phyloP scores from a whole-genome alignment of 2,113 vertebrate species.

The Apteryx mantelli region DNA sequence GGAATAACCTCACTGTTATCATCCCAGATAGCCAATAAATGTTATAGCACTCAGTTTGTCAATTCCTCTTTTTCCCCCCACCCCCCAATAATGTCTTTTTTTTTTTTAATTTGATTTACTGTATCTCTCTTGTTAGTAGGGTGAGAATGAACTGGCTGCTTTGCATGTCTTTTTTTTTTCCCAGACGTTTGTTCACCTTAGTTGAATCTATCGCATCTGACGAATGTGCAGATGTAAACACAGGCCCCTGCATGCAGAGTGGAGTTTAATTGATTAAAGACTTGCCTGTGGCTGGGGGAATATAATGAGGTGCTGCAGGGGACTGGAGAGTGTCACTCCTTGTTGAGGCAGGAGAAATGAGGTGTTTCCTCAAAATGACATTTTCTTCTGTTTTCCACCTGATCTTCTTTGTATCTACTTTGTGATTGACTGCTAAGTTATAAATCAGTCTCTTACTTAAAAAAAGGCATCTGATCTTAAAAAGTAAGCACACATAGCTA shows the following conservation, averaged over 20 bases:
- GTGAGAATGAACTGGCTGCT: neutral
- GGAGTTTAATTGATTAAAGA: neutral
- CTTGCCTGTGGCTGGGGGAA: neutral
- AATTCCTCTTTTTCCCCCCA: too few relatives aligned
- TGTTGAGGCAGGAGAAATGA: neutral
- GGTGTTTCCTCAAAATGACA: neutral
- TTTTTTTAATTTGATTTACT: too few relatives aligned
- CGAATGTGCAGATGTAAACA: neutral
- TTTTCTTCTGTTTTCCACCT: neutral
- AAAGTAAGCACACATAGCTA: rapidly evolving
- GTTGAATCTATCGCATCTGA: too few relatives aligned
- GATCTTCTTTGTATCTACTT: neutral
- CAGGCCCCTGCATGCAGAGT: too few relatives aligned
- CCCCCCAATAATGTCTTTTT: too few relatives aligned
- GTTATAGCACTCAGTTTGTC: too few relatives aligned
- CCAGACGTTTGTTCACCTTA: neutral
- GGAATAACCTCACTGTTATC: too few relatives aligned
- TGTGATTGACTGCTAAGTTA: neutral
- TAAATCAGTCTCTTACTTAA: neutral
- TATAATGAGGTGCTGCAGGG: neutral
- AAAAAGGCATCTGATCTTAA: neutral
- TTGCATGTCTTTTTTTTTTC: neutral
- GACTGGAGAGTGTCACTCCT: neutral
- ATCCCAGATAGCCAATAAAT: too few relatives aligned
- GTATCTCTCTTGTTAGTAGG: neutral